phyloP scores from a whole-genome alignment of 2,888 invertebrate genomes.

The Diogma glabrata region DNA sequence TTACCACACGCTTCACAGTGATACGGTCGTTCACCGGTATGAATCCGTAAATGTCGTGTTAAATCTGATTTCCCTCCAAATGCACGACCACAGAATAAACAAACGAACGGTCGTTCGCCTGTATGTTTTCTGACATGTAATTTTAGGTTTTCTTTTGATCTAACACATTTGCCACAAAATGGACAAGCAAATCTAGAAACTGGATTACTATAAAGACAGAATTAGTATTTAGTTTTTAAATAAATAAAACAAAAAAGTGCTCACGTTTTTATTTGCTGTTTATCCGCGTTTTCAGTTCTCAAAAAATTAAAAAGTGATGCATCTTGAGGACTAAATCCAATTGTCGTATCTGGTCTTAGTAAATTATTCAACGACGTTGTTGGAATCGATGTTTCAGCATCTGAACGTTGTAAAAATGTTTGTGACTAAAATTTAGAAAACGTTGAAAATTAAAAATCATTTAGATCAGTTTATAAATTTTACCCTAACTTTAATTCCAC shows the following conservation, averaged over 20 bases:
- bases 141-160: constrained; percentile 79
- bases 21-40: constrained; percentile 81
- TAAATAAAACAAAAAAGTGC: constrained; percentile 4
- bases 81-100: constrained; percentile 76
- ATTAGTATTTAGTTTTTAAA: background rate
- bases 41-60: constrained; percentile 75
- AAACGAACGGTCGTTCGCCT: constrained; percentile 82
- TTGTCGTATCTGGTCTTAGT: constrained; percentile 42
- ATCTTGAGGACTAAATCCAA: constrained; percentile 40
- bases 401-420: constrained; percentile 33
- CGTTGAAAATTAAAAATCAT: background rate
- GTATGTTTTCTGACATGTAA: constrained; percentile 77
- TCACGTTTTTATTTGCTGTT: constrained; percentile 52
- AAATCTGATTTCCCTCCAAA: constrained; percentile 82
- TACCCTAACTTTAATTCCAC: constrained; percentile 5
- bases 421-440: background rate
- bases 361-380: constrained; percentile 34
- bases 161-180: constrained; percentile 80
- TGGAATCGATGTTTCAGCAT: constrained; percentile 23
- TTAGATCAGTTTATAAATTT: background rate
- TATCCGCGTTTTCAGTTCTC: constrained; percentile 46
- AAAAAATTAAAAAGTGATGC: constrained; percentile 53
- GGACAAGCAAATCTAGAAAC: constrained; percentile 69
- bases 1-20: constrained; percentile 88
- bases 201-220: constrained; percentile 29